Evolutionary conservation across 2,113 vertebrate species (phyloP).

Genomic region (Beaufortia kweichowensis): DNA sequence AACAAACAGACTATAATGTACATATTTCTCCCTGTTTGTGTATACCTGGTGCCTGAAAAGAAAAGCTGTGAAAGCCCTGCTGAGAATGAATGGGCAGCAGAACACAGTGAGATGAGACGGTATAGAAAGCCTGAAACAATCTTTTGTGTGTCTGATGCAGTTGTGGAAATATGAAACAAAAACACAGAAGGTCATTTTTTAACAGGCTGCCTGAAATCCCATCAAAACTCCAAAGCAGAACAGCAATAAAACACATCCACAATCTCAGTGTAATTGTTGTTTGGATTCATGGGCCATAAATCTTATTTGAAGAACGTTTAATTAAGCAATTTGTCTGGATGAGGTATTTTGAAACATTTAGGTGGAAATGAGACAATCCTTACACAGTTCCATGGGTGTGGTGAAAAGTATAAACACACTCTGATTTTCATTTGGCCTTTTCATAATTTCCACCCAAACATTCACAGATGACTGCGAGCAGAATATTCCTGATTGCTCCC

Average conservation of each 20-base stretch:
- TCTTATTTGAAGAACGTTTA: background rate
- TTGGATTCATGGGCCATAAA: background rate
- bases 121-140: constrained; percentile 8
- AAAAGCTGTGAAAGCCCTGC: constrained; percentile 32
- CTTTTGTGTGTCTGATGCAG: background rate
- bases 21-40: background rate
- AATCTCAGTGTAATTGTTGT: background rate
- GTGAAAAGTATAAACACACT: background rate
- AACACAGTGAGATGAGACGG: constrained; percentile 31
- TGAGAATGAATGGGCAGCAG: constrained; percentile 37
- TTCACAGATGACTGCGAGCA: background rate
- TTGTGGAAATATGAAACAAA: constrained; percentile 24
- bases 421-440: background rate
- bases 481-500: constrained; percentile 20
- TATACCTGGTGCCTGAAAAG: constrained; percentile 15
- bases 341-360: constrained; percentile 20
- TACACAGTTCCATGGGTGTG: background rate
- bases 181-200: constrained; percentile 11
- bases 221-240: constrained; percentile 1
- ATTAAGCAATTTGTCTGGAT: constrained; percentile 12
- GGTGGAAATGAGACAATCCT: constrained; percentile 18
- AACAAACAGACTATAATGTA: background rate
- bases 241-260: background rate
- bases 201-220: constrained; percentile 20
- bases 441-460: constrained; percentile 30